These are phyloP conservation scores for Erpetoichthys calabaricus DNA, from an alignment of 2,797 vertebrate genomes.

Conservation along the genomic window DNA sequence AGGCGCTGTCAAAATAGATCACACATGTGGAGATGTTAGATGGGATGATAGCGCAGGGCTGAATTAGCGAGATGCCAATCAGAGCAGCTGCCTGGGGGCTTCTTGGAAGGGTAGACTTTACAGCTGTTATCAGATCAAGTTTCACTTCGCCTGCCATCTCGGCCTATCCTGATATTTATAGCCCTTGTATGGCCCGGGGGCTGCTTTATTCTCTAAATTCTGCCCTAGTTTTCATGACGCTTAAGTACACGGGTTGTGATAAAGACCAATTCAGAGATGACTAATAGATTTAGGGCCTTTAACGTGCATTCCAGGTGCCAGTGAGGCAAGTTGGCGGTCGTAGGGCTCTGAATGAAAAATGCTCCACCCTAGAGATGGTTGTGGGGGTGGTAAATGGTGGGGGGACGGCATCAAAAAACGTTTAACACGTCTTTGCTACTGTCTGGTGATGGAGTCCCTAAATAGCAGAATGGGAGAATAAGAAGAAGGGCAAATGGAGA, in stretches of 20 bases:
- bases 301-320: no score
- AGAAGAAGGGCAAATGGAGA: no score
- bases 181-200: conserved; percentile 12
- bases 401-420: no score
- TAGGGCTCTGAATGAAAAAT: no score
- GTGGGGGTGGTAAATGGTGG: no score
- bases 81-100: conserved; percentile 33
- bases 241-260: conserved; percentile 15
- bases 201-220: conserved; percentile 9
- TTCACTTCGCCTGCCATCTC: conserved; percentile 40
- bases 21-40: conserved; percentile 9
- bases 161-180: conserved; percentile 16
- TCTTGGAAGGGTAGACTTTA: conserved; percentile 30
- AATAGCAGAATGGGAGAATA: no score
- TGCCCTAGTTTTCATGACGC: conserved; percentile 5
- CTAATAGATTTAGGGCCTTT: not conserved
- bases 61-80: conserved; percentile 51
- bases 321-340: no score
- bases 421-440: no score
- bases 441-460: no score
- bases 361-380: no score
- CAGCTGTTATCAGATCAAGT: conserved; percentile 54
- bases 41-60: conserved; percentile 18
- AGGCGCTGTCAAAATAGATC: conserved; percentile 15
- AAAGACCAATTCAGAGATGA: conserved; percentile 13